A percentile compares a stretch with the other conserved stretches of the same genome.
Conservation (phyloP, 2,113 vertebrate species). For the Poeciliopsis prolifica region DNA sequence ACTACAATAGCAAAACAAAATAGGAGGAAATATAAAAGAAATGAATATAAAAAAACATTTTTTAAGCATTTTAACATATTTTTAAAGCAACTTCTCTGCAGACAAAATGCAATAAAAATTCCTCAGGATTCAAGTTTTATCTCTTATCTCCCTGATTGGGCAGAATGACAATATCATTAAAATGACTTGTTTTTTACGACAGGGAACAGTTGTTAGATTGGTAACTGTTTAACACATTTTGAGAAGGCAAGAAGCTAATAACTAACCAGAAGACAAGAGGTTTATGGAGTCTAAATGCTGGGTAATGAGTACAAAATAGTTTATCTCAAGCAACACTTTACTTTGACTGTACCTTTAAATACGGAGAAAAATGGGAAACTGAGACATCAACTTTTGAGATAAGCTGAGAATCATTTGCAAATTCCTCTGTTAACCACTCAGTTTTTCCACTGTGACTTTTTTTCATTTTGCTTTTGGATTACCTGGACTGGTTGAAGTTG, state of each 20-base stretch:
- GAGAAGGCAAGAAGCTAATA: slow-evolving; percentile 11
- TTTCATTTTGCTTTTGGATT: not conserved
- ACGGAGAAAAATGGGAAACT: not conserved
- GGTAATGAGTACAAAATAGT: slow-evolving; percentile 41
- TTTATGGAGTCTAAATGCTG: slow-evolving; percentile 29
- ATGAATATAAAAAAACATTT: not conserved
- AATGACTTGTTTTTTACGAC: slow-evolving; percentile 21
- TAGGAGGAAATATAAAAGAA: no score
- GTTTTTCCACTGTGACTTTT: not conserved
- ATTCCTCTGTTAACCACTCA: not conserved
- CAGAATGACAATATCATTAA: slow-evolving; percentile 4
- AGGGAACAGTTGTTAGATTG: not conserved
- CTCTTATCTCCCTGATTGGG: slow-evolving; percentile 38
- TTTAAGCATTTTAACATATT: not conserved
- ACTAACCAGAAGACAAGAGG: slow-evolving; percentile 10
- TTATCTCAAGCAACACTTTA: not conserved
- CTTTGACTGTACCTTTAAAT: not conserved
- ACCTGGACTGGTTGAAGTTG: not conserved
- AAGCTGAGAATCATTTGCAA: not conserved
- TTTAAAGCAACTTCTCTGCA: slow-evolving; percentile 2
- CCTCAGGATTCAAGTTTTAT: slow-evolving; percentile 16
- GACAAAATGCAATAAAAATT: slow-evolving; percentile 42
- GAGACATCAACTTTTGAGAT: not conserved
- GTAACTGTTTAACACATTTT: slow-evolving; percentile 63
- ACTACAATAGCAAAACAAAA: no score